Evolutionary conservation across 2,888 invertebrate species (phyloP).

Genomic region (Phortica magna): DNA sequence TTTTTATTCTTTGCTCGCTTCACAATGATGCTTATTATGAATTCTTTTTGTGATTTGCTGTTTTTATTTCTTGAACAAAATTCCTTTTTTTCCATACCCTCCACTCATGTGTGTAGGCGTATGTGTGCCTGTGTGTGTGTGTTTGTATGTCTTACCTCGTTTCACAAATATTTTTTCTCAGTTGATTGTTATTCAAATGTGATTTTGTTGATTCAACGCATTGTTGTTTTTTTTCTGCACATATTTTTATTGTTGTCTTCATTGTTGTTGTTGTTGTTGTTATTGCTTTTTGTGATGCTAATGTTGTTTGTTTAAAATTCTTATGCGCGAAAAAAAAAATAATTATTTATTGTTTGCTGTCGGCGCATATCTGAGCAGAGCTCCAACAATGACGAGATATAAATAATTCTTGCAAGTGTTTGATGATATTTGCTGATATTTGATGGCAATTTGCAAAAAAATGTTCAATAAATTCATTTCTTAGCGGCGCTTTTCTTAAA

Average conservation of each 20-base stretch:
- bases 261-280: constrained; percentile 48
- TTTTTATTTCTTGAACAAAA: constrained; percentile 48
- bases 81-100: constrained; percentile 21
- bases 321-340: constrained; percentile 59
- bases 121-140: background rate
- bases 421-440: no score
- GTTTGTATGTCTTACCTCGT: background rate
- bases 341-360: no score
- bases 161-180: constrained; percentile 19
- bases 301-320: constrained; percentile 67
- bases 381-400: no score
- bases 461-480: no score
- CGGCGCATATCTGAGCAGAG: no score
- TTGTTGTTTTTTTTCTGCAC: constrained; percentile 48
- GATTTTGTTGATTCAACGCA: constrained; percentile 51
- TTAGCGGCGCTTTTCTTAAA: no score
- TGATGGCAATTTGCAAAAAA: no score
- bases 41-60: constrained; percentile 72
- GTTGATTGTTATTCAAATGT: constrained; percentile 69
- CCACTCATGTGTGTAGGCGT: background rate
- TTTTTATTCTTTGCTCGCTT: constrained; percentile 70
- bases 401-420: no score
- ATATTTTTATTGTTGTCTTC: constrained; percentile 19
- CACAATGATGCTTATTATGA: constrained; percentile 76
- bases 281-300: constrained; percentile 6